Base-by-base conservation (phyloP, 2,888 invertebrate genomes). In the Ischnura elegans region DNA sequence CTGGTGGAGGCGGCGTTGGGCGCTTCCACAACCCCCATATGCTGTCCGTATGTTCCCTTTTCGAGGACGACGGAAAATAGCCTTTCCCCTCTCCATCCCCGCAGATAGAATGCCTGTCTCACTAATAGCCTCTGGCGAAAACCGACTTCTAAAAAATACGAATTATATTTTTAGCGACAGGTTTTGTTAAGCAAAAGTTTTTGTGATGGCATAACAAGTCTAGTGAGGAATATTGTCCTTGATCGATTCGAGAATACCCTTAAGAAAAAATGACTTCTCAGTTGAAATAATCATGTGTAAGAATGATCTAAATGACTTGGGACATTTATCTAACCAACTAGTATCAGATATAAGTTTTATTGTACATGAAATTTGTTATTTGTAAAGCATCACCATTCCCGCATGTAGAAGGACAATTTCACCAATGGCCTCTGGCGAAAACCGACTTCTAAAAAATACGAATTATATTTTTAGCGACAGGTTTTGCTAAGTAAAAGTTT, bases 21-120 rank as follows among this genome's bases (percentile, higher is more conserved):
- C 25, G 61, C 1, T n/a, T 29, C 76, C 36, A 36, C 36, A 29
- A 76, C 13, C 10, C 76, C 76, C 76, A 76, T 76, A 76, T 76
- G 76, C 76, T 76, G 76, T 13, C 76, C 76, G 76, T 76, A 76
- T 76, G 76, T 76, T 76, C 76, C 36, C 76, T 76, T 76, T 76
- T 76, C 36, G 76, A 76, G 76, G 36, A 5, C 10, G 76, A 36
- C 13, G 61, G 25, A 61, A 51, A 51, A 61, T n/a, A 61, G 61
- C 61, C 61, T 51, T 51, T 51, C 21, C 61, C 25, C 25, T 36
- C 76, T 76, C 36, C 25, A 21, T 25, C 3, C 76, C 13, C 66
- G 66, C 66, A 29, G 66, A 66, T 66, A 76, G 76, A 36, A 76
- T 29, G 76, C 29, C 36, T 76, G 76, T 76, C 36, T n/a, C 76